Base-by-base conservation (phyloP, 2,113 vertebrate species). In the Ctenodactylus gundi region DNA sequence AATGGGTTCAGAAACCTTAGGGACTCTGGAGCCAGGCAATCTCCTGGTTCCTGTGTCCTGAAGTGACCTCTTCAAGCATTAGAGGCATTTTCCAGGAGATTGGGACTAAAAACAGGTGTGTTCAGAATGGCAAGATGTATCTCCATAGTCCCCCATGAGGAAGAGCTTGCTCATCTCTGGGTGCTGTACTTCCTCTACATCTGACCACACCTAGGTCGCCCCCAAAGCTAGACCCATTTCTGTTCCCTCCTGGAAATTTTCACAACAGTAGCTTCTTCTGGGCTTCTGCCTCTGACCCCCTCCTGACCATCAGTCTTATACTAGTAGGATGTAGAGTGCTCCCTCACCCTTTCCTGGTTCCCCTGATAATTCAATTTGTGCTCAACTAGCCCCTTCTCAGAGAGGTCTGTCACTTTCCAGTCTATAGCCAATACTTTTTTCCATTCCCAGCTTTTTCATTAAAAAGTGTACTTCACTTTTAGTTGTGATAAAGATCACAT, bases 1-100 rank as follows among this genome's bases (percentile, higher is more conserved):
- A 91, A 23, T 29, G 84, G 53, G 31, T 53, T 65, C 67, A 77
- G 86, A 88, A 85, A 89, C 80, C 91, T 41, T 67, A 73, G 88
- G 90, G 55, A 39, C 27, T 80, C 73, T 85, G 67, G 73, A 93
- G 60, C 73, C 46, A 49, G 67, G 64, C 91, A 67, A 76, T 81
- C 72, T 75, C 51, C 72, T 64, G 82, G 34, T 29, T 68, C 77
- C 36, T 88, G 15, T 60, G 67, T 91, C 77, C 60, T 68, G 44
- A 73, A 70, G 46, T 91, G 60, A 51, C 53, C 67, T 65, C 53
- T 89, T 2, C n/a, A n/a, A 2, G 65, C 62, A 76, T 58, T 73
- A 41, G 36, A 49, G 75, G 49, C 1, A 0, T 8, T 76, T 82
- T 78, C 60, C 44, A 9, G 77, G 46, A 70, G 57, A 55, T n/a